Conservation (phyloP, 2,797 vertebrate species). For the Thaleichthys pacificus region DNA sequence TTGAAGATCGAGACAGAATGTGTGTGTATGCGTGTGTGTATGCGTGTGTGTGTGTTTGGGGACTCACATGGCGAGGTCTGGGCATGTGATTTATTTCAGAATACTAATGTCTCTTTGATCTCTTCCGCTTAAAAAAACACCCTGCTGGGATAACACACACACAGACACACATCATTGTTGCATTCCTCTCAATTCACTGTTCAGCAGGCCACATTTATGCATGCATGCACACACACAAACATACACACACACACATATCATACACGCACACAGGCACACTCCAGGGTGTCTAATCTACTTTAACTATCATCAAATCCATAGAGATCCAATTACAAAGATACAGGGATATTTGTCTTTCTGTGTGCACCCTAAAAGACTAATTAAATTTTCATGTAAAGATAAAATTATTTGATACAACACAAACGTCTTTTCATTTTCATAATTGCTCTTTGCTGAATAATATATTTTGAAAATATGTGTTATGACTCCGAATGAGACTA, state of each 20-base stretch:
- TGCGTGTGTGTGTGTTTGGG: constrained; percentile 67
- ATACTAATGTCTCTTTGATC: constrained; percentile 78
- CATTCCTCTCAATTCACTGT: constrained; percentile 22
- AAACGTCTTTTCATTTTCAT: constrained; percentile 71
- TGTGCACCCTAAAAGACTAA: constrained; percentile 73
- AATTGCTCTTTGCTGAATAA: constrained; percentile 56
- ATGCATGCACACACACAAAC: background rate
- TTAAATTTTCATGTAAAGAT: constrained; percentile 77
- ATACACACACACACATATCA: constrained; percentile 12
- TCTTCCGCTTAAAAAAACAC: constrained; percentile 61
- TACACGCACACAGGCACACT: constrained; percentile 37
- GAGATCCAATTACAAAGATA: constrained; percentile 79
- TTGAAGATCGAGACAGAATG: constrained; percentile 54
- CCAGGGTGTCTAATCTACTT: constrained; percentile 71
- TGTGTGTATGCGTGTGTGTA: constrained; percentile 18
- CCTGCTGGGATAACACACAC: constrained; percentile 60
- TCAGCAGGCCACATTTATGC: constrained; percentile 4
- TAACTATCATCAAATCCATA: constrained; percentile 72
- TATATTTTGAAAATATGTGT: constrained; percentile 56
- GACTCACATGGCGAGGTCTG: constrained; percentile 63
- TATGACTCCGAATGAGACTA: constrained; percentile 29
- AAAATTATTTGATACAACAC: constrained; percentile 73
- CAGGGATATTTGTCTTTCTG: constrained; percentile 74
- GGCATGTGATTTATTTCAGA: constrained; percentile 76
- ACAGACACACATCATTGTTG: constrained; percentile 32